A percentile compares a stretch with the other conserved stretches of the same genome.
These are phyloP conservation scores for Cochlearius cochlearius DNA, from an alignment of 2,113 vertebrate genomes.

Conservation along the genomic window DNA sequence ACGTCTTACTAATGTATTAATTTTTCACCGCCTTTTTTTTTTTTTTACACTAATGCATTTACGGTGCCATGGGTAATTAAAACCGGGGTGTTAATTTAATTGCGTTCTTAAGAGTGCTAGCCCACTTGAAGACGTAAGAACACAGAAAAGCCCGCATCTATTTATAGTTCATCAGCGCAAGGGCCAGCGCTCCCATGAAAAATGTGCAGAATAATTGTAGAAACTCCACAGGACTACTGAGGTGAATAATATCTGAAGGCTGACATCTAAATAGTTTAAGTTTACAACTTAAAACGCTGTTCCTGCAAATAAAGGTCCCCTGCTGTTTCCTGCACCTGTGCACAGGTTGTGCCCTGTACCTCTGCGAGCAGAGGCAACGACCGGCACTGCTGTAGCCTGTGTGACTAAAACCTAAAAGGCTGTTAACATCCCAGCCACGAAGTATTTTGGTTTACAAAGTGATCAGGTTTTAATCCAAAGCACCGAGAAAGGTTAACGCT, in stretches of 20 bases:
- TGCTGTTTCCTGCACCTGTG: neutral
- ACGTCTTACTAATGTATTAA: neutral
- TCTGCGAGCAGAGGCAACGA: neutral
- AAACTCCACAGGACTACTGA: neutral
- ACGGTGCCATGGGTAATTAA: neutral
- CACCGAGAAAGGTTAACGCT: neutral
- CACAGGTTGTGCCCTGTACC: neutral
- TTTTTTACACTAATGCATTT: neutral
- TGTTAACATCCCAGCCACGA: neutral
- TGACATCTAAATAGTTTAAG: neutral
- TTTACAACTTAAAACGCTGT: neutral
- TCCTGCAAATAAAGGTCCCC: neutral
- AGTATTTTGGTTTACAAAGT: neutral
- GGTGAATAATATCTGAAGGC: neutral
- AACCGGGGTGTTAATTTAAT: neutral
- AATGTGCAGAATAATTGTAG: neutral
- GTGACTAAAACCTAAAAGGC: neutral
- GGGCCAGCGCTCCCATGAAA: neutral
- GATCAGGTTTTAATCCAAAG: neutral
- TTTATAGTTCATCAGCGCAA: neutral
- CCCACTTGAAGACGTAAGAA: neutral
- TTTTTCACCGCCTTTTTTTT: neutral
- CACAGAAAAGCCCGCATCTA: neutral
- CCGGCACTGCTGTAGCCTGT: neutral
- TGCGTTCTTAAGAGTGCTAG: neutral